Conservation (phyloP, 2,888 invertebrate genomes). For the Drosophila emarginata region DNA sequence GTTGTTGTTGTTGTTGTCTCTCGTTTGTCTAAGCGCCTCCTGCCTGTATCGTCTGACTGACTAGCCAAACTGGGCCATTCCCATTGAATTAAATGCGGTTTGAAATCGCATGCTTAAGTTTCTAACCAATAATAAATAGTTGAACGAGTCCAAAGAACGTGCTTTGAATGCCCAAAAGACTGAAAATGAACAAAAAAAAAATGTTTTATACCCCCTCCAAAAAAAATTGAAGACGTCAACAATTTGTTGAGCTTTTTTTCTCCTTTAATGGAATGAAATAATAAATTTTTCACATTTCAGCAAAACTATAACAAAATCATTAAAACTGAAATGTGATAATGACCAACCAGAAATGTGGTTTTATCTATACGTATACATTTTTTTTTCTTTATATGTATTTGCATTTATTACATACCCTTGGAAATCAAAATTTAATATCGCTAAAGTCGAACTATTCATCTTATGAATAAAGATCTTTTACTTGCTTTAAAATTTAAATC, state of each 20-base stretch:
- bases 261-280: not conserved
- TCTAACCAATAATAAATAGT: conserved; percentile 15
- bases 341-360: too few species aligned
- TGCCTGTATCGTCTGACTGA: not conserved
- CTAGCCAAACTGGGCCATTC: not conserved
- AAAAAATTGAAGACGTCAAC: not conserved
- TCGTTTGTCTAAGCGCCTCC: not conserved
- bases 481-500: too few species aligned
- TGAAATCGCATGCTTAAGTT: conserved; percentile 49
- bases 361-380: too few species aligned
- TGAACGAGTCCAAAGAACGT: not conserved
- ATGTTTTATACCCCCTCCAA: not conserved
- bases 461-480: too few species aligned
- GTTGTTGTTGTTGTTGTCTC: not conserved
- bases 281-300: not conserved
- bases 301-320: not conserved
- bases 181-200: not conserved
- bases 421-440: too few species aligned
- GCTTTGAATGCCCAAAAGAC: not conserved
- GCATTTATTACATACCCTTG: too few species aligned
- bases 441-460: too few species aligned
- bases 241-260: not conserved
- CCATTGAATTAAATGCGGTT: conserved; percentile 65
- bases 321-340: not conserved
- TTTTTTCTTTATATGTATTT: too few species aligned